Base-by-base conservation (phyloP, 2,113 vertebrate species). In the Mesocricetus auratus region DNA sequence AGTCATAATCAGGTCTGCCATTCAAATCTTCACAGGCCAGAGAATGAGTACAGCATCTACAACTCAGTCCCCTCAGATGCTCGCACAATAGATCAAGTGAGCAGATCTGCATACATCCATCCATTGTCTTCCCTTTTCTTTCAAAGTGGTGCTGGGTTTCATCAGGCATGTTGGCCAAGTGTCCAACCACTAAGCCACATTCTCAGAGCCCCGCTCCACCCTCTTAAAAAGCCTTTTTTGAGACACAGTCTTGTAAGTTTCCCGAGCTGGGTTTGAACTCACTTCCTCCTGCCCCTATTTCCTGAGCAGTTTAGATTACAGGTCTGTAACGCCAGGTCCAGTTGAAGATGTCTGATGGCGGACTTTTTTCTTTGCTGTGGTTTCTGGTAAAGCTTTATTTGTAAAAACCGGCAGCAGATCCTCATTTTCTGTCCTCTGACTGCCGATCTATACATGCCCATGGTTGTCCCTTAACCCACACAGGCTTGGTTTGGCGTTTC, bases 1-100 rank as follows among this genome's bases (percentile, higher is more conserved):
- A 94, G 13, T 69, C 56, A 79, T 62, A 69, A 96, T 29, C 42
- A 69, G 73, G 17, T 91, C 58, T 94, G 81, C 73, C 6, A 45
- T 93, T 94, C 82, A 94, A 94, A 91, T 56, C 0, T 64, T 50
- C 11, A 88, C 53, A 45, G 33, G 22, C 36, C 75, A 73, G 39
- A 17, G 36, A 58, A 85, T 68, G 39, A 68, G 22, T 24, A 50
- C 1, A 82, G 3, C 31, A 24, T 78, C 31, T 19, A 64, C 4
- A 69, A 22, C 45, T 10, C 69, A 4, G 31, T 90, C 36, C 33
- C 75, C 36, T 12, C 33, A 79, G 78, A 73, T 58, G 45, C 66
- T 74, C 81, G 86, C 4, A 56, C 79, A 11, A 31, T 13, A 66
- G 74, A 69, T 81, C 60, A 79, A 90, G 6, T 36, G 39, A 93